A percentile compares a stretch with the other conserved stretches of the same genome.
Evolutionary conservation across 1,140 invertebrate genomes (phyloP).

Genomic region (Drosophila carrolli): DNA sequence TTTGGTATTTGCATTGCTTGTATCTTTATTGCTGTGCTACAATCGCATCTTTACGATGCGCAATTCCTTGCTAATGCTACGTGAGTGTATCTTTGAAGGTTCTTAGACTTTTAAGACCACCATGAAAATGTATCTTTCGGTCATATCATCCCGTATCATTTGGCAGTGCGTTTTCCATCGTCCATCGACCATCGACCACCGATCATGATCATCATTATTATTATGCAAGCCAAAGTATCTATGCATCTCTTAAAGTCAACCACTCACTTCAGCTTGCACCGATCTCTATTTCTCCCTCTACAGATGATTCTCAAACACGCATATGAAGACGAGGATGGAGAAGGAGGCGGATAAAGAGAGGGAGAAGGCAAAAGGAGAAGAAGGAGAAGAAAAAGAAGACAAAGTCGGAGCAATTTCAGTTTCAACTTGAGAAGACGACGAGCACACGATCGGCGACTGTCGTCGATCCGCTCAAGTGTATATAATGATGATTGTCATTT

Average conservation of each 20-base stretch:
- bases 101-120: conserved; percentile 1
- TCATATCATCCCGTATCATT: conserved; percentile 8
- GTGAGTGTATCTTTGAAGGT: not conserved
- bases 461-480: conserved; percentile 57
- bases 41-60: not conserved
- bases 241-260: conserved; percentile 14
- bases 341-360: not conserved
- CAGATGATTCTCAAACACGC: conserved; percentile 34
- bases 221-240: conserved; percentile 32
- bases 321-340: conserved; percentile 10
- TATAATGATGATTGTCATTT: conserved; percentile 80
- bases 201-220: conserved; percentile 7
- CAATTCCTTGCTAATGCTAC: not conserved
- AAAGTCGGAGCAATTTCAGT: conserved; percentile 55
- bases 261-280: conserved; percentile 15
- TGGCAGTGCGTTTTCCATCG: not conserved
- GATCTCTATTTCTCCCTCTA: not conserved
- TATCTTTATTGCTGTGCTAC: not conserved
- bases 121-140: conserved; percentile 8
- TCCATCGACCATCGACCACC: conserved; percentile 1
- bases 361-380: not conserved
- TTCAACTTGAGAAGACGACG: conserved; percentile 43
- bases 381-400: not conserved
- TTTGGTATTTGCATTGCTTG: not conserved
- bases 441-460: conserved; percentile 26